phyloP scores from a whole-genome alignment of 2,797 vertebrate genomes.

The Melanotaenia boesemani region DNA sequence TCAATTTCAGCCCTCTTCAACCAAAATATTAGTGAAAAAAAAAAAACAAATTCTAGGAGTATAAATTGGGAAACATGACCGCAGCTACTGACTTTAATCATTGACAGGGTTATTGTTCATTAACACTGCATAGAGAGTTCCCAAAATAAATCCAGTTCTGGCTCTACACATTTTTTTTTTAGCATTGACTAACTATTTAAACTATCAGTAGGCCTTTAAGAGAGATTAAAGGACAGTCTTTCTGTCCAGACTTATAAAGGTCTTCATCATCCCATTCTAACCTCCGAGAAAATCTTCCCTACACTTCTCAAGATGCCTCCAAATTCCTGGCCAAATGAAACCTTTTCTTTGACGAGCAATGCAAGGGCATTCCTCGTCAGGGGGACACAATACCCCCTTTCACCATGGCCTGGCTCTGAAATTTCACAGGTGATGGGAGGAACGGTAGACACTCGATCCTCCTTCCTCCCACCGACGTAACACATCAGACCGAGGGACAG shows the following conservation, averaged over 20 bases:
- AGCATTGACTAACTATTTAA: not conserved
- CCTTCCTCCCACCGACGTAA: conserved; percentile 67
- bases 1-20: not conserved
- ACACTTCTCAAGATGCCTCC: conserved; percentile 91
- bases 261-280: conserved; percentile 49
- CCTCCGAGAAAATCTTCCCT: conserved; percentile 76
- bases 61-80: not conserved
- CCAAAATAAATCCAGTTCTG: not conserved
- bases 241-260: conserved; percentile 37
- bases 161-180: not conserved
- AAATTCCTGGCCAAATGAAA: conserved; percentile 97
- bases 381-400: conserved; percentile 95
- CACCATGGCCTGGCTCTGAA: conserved; percentile 90
- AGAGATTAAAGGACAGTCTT: not conserved
- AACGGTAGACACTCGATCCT: conserved; percentile 87
- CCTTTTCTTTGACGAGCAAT: conserved; percentile 90
- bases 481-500: conserved; percentile 31
- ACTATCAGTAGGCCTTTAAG: not conserved
- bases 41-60: not conserved
- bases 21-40: not conserved
- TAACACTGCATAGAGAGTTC: not conserved
- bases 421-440: conserved; percentile 97
- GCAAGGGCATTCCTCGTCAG: conserved; percentile 89
- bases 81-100: not conserved
- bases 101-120: not conserved